These are phyloP conservation scores for Dipodomys ordii DNA, from an alignment of 2,113 vertebrate genomes.

Conservation along the genomic window DNA sequence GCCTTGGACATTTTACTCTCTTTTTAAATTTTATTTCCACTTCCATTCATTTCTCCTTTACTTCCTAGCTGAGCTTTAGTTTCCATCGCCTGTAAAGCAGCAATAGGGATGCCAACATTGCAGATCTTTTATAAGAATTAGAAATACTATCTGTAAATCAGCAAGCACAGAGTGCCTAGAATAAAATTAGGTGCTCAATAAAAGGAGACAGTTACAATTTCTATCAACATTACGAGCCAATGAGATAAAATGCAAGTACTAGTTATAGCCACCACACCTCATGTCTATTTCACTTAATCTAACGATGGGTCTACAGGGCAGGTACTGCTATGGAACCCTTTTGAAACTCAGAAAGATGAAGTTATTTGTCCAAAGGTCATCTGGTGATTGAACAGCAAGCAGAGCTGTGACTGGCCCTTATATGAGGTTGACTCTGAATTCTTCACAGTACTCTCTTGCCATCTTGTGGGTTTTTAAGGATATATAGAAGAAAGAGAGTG, in stretches of 20 bases:
- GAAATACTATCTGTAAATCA: not conserved
- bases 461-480: not conserved
- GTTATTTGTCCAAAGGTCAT: not conserved
- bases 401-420: not conserved
- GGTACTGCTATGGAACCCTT: not conserved
- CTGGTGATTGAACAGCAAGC: not conserved
- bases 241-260: not conserved
- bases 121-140: not conserved
- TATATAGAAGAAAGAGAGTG: not conserved
- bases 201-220: not conserved
- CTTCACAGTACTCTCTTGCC: accelerated
- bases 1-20: not conserved
- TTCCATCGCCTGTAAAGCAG: not conserved
- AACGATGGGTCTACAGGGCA: not conserved
- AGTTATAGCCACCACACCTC: not conserved
- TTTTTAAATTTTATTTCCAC: not conserved
- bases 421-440: not conserved
- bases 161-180: not conserved
- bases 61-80: not conserved
- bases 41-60: too few species aligned
- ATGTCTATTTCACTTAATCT: not conserved
- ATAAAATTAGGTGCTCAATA: not conserved
- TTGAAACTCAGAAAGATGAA: not conserved
- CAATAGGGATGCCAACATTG: not conserved
- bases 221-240: not conserved